phyloP scores from a whole-genome alignment of 2,888 invertebrate species.

The Euclidia mi region DNA sequence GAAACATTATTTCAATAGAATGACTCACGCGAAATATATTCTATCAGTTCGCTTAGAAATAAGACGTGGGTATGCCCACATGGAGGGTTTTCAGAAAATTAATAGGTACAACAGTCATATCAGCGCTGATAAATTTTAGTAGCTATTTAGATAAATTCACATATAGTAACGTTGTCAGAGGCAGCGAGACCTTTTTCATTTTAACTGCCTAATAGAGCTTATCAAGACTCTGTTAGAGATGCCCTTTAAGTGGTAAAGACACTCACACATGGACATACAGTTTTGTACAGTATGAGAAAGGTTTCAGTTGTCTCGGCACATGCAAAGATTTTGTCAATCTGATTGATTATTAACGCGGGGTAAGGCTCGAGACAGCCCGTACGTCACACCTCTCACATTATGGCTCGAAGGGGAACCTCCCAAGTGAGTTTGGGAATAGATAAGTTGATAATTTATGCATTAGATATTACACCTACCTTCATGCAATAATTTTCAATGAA shows the following conservation, averaged over 20 bases:
- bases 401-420: slow-evolving; percentile 59
- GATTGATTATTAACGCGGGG: slow-evolving; percentile 77
- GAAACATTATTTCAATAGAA: slow-evolving; percentile 18
- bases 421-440: slow-evolving; percentile 66
- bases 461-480: slow-evolving; percentile 64
- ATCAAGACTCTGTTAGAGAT: slow-evolving; percentile 65
- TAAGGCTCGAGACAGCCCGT: slow-evolving; percentile 60
- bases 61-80: no score
- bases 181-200: slow-evolving; percentile 64
- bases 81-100: slow-evolving; percentile 20
- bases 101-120: slow-evolving; percentile 39
- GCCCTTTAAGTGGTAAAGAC: slow-evolving; percentile 61
- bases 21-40: neutral
- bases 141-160: slow-evolving; percentile 59
- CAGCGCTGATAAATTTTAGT: slow-evolving; percentile 25
- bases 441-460: slow-evolving; percentile 80
- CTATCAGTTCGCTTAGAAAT: neutral
- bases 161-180: slow-evolving; percentile 55
- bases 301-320: slow-evolving; percentile 55
- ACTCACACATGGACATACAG: slow-evolving; percentile 44
- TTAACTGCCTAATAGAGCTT: slow-evolving; percentile 64
- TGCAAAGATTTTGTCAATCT: slow-evolving; percentile 78
- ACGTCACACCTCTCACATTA: slow-evolving; percentile 67
- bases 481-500: slow-evolving; percentile 53
- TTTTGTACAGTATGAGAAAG: slow-evolving; percentile 49